Evolutionary conservation across 2,888 invertebrate genomes (phyloP).

Genomic region (Drepanosiphum platanoidis): DNA sequence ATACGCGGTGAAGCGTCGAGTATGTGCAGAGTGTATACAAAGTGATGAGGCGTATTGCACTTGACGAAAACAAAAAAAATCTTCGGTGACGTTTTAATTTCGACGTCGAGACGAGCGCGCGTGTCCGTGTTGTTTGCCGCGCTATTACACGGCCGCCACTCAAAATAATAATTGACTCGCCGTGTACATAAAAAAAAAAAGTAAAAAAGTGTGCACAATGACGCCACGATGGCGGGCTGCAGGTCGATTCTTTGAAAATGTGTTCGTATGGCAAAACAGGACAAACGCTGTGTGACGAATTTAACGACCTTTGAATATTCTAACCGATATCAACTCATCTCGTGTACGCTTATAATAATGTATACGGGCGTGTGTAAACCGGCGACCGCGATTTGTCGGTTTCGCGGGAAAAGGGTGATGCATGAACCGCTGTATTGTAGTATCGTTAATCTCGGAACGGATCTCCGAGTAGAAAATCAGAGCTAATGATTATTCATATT

Average conservation of each 20-base stretch:
- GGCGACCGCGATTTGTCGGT: background rate
- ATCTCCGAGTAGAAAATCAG: background rate
- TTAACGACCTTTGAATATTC: background rate
- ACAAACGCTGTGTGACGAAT: background rate
- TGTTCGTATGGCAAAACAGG: too few relatives aligned
- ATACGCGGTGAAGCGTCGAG: too few relatives aligned
- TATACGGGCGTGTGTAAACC: background rate
- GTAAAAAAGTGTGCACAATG: background rate
- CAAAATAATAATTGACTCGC: too few relatives aligned
- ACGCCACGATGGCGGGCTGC: background rate
- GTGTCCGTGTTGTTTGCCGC: conserved; percentile 5
- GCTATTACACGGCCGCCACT: background rate
- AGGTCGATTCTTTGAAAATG: background rate
- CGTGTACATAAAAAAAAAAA: background rate
- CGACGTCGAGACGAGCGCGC: background rate
- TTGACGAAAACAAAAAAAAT: background rate
- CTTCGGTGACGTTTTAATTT: background rate
- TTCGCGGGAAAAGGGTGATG: background rate
- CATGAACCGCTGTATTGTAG: background rate
- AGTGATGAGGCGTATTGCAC: background rate
- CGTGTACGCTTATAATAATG: background rate
- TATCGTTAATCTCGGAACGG: background rate
- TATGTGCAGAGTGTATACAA: too few relatives aligned
- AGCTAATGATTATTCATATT: background rate
- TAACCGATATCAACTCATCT: background rate